A percentile compares a stretch with the other conserved stretches of the same genome.
Evolutionary conservation across 2,113 vertebrate species (phyloP).

Genomic region (Perca schrenkii): DNA sequence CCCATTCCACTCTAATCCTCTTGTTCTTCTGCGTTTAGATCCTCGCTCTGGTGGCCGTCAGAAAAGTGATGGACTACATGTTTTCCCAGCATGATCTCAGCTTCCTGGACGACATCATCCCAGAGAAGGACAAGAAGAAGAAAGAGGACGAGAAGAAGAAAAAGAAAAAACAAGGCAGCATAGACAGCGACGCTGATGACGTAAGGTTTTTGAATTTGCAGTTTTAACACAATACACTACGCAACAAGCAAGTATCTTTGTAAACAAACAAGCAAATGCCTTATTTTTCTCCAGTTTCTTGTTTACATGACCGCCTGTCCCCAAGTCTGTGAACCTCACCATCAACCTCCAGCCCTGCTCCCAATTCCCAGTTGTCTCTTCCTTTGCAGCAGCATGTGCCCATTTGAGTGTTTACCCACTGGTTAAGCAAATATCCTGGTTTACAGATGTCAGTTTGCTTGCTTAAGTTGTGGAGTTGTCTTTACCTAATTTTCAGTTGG

Average conservation of each 20-base stretch:
- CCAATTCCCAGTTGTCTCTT: not conserved
- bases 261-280: not conserved
- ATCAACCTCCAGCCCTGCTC: not conserved
- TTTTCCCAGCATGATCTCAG: slow-evolving; percentile 97
- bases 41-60: slow-evolving; percentile 95
- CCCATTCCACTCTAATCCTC: not conserved
- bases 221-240: not conserved
- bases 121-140: slow-evolving; percentile 99
- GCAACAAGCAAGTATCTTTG: not conserved
- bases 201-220: slow-evolving; percentile 81
- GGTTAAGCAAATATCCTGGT: not conserved
- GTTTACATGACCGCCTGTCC: not conserved
- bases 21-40: slow-evolving; percentile 84
- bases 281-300: not conserved
- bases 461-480: too few species aligned
- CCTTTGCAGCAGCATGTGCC: slow-evolving; percentile 2
- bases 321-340: not conserved
- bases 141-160: slow-evolving; percentile 98
- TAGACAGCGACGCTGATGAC: slow-evolving; percentile 96
- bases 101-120: slow-evolving; percentile 98
- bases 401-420: not conserved
- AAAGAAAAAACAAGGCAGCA: slow-evolving; percentile 90
- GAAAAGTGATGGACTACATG: slow-evolving; percentile 97
- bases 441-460: not conserved
- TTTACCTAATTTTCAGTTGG: not conserved